Percentiles rank a stretch among this genome's conserved stretches.
Conservation (phyloP, 1,140 invertebrate species). For the Calliopsis andreniformis region DNA sequence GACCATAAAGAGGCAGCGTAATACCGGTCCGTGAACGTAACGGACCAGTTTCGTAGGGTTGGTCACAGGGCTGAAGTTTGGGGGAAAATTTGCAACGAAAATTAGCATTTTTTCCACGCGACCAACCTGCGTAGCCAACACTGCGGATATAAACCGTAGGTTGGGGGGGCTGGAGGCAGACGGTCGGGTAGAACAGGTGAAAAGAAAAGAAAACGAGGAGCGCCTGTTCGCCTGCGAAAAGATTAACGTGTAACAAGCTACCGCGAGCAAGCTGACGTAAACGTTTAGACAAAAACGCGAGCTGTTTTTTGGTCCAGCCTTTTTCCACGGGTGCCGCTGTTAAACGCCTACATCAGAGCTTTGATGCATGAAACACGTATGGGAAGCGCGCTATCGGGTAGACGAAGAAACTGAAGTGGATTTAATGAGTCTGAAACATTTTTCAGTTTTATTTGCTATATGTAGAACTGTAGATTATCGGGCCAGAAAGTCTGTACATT, state of each 20-base stretch:
- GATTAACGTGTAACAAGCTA: conserved; percentile 67
- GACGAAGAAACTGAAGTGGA: too few relatives aligned
- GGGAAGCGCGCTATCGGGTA: not conserved
- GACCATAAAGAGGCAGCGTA: conserved; percentile 59
- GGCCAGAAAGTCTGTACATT: too few relatives aligned
- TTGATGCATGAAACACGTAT: not conserved
- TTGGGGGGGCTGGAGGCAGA: not conserved
- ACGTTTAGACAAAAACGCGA: conserved; percentile 60
- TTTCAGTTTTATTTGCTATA: too few relatives aligned
- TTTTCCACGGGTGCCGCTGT: not conserved
- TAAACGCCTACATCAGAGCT: not conserved
- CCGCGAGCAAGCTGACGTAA: conserved; percentile 59
- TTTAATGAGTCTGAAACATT: too few relatives aligned
- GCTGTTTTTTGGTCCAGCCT: conserved; percentile 40
- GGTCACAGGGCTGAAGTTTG: not conserved
- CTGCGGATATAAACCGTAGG: conserved; percentile 55
- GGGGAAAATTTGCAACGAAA: conserved; percentile 56
- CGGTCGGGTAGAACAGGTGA: not conserved
- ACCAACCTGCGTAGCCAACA: conserved; percentile 60
- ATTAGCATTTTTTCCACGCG: conserved; percentile 70
- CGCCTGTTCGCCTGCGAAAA: conserved; percentile 59
- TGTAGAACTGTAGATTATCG: too few relatives aligned
- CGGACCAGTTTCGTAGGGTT: not conserved
- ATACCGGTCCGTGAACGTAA: conserved; percentile 35
- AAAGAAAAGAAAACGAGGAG: conserved; percentile 34